Evolutionary conservation across 2,888 invertebrate genomes (phyloP).

Genomic region (Anarsia innoxiella): DNA sequence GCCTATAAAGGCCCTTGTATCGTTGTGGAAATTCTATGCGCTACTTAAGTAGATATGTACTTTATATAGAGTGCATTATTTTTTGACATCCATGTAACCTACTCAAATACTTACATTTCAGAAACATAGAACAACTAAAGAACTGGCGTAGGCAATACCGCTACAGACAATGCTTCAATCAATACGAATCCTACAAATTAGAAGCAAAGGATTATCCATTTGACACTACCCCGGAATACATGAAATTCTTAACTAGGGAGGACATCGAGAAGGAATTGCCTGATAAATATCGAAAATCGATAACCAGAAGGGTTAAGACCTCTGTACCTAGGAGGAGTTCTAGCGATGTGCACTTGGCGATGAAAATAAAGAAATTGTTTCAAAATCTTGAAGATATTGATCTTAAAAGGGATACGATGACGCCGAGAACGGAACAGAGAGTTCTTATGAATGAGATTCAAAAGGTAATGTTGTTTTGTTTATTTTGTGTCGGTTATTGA

Average conservation of each 20-base stretch:
- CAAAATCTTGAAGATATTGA: slow-evolving; percentile 60
- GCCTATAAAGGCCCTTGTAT: too few species aligned
- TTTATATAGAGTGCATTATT: too few species aligned
- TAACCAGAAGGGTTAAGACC: slow-evolving; percentile 39
- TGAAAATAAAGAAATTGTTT: slow-evolving; percentile 61
- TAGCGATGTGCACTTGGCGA: slow-evolving; percentile 52
- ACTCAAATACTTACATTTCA: too few species aligned
- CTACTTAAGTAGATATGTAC: too few species aligned
- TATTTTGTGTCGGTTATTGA: background rate
- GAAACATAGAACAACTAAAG: slow-evolving; percentile 57
- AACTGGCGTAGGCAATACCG: slow-evolving; percentile 71
- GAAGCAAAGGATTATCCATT: slow-evolving; percentile 55
- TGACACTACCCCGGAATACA: slow-evolving; percentile 74
- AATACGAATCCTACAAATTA: slow-evolving; percentile 32
- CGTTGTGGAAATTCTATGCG: too few species aligned
- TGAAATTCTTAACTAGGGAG: slow-evolving; percentile 64
- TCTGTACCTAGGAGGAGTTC: slow-evolving; percentile 47
- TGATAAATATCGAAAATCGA: slow-evolving; percentile 51
- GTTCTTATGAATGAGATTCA: slow-evolving; percentile 73
- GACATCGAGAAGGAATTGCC: slow-evolving; percentile 65
- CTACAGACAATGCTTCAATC: slow-evolving; percentile 28
- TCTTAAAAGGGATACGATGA: slow-evolving; percentile 48
- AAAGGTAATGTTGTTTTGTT: slow-evolving; percentile 54
- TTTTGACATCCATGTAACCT: too few species aligned
- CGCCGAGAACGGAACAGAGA: slow-evolving; percentile 72